Evolutionary conservation across 2,888 invertebrate species (phyloP).

Genomic region (Lasius platythorax): DNA sequence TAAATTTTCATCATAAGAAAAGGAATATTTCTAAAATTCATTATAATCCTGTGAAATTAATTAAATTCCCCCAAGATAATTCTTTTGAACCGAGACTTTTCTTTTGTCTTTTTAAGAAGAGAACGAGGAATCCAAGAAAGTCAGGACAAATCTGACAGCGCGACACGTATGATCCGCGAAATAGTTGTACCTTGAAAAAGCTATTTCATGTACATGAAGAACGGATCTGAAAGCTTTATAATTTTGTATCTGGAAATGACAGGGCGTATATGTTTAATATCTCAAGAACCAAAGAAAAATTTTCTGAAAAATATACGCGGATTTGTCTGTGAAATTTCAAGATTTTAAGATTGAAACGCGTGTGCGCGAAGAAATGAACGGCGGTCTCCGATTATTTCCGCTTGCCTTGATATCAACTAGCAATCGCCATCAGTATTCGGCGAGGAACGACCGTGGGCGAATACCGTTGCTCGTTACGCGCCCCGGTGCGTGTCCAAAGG

Average conservation of each 20-base stretch:
- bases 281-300: too few relatives aligned
- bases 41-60: slow-evolving; percentile 27
- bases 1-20: background rate
- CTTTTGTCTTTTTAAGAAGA: slow-evolving; percentile 17
- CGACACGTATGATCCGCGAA: slow-evolving; percentile 1
- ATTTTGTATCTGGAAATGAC: background rate
- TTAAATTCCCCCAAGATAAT: background rate
- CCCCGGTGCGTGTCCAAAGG: slow-evolving; percentile 69
- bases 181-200: background rate
- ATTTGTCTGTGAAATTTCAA: background rate
- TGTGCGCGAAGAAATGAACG: background rate
- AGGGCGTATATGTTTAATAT: background rate
- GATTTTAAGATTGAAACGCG: background rate
- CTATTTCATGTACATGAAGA: background rate
- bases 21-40: slow-evolving; percentile 11
- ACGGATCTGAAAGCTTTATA: background rate
- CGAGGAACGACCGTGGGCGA: slow-evolving; percentile 9
- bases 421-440: slow-evolving; percentile 8
- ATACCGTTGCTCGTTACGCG: slow-evolving; percentile 65
- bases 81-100: slow-evolving; percentile 17
- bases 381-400: slow-evolving; percentile 45
- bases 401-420: slow-evolving; percentile 15
- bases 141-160: background rate
- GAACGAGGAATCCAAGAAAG: slow-evolving; percentile 9
- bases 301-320: background rate